These are phyloP conservation scores for Orientallactaga bullata DNA, from an alignment of 2,113 vertebrate species.

Conservation along the genomic window DNA sequence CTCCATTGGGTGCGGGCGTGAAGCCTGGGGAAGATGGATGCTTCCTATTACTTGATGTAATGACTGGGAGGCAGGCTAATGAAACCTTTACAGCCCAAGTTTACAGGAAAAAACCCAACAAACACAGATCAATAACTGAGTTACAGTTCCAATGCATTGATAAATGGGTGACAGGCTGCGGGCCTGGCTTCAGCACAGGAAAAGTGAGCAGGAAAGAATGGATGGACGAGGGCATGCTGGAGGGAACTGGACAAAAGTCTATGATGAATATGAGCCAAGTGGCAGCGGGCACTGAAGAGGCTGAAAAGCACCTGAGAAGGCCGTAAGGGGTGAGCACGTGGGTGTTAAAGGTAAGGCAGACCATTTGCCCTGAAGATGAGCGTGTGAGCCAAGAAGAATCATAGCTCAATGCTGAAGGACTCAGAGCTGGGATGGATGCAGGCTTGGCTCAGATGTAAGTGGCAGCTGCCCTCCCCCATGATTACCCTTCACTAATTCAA, in stretches of 20 bases:
- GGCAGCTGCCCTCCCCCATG: background rate
- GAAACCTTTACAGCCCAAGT: slow-evolving; percentile 83
- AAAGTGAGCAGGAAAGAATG: background rate
- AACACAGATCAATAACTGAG: slow-evolving; percentile 72
- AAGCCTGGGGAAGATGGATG: slow-evolving; percentile 81
- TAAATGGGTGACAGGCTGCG: slow-evolving; percentile 29
- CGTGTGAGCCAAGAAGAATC: fast-evolving
- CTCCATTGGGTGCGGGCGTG: slow-evolving; percentile 74
- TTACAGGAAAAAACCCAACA: slow-evolving; percentile 71
- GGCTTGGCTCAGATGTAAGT: background rate
- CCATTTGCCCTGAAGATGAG: fast-evolving
- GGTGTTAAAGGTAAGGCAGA: background rate
- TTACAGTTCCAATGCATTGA: slow-evolving; percentile 70
- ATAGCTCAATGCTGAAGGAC: too few relatives aligned
- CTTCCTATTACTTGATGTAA: slow-evolving; percentile 84
- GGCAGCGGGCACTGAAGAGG: background rate
- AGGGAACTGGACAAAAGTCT: background rate
- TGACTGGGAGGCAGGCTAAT: slow-evolving; percentile 80
- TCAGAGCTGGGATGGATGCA: background rate
- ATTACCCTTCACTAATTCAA: background rate
- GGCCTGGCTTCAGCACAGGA: slow-evolving; percentile 13
- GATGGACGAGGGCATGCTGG: fast-evolving
- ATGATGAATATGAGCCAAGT: background rate
- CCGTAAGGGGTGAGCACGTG: background rate
- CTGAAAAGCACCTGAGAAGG: background rate